Conservation (phyloP, 30 jellyfish, hydroid and myxozoan species). For the Sanderia malayensis region DNA sequence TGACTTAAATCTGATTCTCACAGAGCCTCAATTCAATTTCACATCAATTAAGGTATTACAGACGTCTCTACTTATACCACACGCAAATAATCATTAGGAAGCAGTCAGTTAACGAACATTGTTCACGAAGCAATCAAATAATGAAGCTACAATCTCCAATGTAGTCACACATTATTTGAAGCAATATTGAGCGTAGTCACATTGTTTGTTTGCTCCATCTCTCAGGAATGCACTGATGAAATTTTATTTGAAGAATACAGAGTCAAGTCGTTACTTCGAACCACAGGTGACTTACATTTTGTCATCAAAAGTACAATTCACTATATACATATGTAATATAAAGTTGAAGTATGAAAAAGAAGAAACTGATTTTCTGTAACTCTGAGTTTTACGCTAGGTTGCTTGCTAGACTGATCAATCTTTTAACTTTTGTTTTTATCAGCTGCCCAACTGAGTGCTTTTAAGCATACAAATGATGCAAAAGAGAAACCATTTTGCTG, state of each 20-base stretch:
- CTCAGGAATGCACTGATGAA: constrained; percentile 92
- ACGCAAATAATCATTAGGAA: too few relatives aligned
- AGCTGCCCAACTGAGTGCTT: constrained; percentile 83
- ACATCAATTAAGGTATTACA: constrained; percentile 89
- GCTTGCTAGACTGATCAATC: too few relatives aligned
- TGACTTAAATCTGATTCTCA: constrained; percentile 59
- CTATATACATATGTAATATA: too few relatives aligned
- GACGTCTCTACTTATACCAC: too few relatives aligned
- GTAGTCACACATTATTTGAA: constrained; percentile 77
- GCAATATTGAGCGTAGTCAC: constrained; percentile 18
- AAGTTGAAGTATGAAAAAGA: background rate
- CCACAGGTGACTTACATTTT: constrained; percentile 69
- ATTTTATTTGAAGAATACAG: constrained; percentile 89
- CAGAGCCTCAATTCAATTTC: constrained; percentile 91
- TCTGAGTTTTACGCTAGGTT: background rate
- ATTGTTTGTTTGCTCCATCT: background rate
- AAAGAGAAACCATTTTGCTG: constrained; percentile 67
- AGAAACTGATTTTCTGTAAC: background rate
- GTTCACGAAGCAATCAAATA: too few relatives aligned
- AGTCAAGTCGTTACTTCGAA: constrained; percentile 68
- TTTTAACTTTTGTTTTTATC: background rate
- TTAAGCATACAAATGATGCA: constrained; percentile 29
- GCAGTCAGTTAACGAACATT: too few relatives aligned
- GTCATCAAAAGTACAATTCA: too few relatives aligned
- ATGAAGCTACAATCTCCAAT: too few relatives aligned